Conservation (phyloP, 2,797 vertebrate genomes). For the Myripristis murdjan region DNA sequence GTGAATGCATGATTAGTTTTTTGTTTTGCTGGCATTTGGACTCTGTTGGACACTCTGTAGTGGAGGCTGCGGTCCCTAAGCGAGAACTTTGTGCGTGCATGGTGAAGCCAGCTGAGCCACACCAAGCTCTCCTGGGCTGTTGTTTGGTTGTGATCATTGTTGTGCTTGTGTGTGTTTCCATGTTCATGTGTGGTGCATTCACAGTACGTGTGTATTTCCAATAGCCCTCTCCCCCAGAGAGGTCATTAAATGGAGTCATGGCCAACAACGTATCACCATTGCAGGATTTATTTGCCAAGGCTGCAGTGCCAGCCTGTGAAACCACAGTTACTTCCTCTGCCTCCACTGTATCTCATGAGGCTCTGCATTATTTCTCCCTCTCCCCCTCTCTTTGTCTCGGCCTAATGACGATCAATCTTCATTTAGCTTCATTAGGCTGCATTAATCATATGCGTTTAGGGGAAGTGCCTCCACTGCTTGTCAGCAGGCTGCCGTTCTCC, state of each 20-base stretch:
- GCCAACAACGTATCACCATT: slow-evolving; percentile 60
- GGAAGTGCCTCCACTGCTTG: slow-evolving; percentile 45
- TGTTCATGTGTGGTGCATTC: slow-evolving; percentile 24
- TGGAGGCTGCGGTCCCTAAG: background rate
- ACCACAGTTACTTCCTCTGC: slow-evolving; percentile 35
- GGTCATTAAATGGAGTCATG: slow-evolving; percentile 61
- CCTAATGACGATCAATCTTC: slow-evolving; percentile 69
- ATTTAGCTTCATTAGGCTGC: slow-evolving; percentile 67
- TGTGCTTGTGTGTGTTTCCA: slow-evolving; percentile 4
- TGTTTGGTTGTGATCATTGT: background rate
- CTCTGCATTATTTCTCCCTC: slow-evolving; percentile 27
- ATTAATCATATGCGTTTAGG: slow-evolving; percentile 66
- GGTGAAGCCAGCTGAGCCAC: background rate
- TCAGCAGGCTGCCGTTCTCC: slow-evolving; percentile 49
- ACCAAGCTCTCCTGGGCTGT: background rate
- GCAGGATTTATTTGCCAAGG: slow-evolving; percentile 41
- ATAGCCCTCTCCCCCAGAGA: slow-evolving; percentile 41
- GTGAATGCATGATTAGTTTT: background rate
- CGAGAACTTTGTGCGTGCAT: background rate
- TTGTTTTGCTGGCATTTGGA: background rate
- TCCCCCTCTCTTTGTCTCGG: slow-evolving; percentile 28
- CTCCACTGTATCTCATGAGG: slow-evolving; percentile 28
- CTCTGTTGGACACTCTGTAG: background rate
- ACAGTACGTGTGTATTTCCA: background rate
- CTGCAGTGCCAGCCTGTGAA: slow-evolving; percentile 27